Base-by-base conservation (phyloP, 1,140 invertebrate species). In the Maconellicoccus hirsutus region DNA sequence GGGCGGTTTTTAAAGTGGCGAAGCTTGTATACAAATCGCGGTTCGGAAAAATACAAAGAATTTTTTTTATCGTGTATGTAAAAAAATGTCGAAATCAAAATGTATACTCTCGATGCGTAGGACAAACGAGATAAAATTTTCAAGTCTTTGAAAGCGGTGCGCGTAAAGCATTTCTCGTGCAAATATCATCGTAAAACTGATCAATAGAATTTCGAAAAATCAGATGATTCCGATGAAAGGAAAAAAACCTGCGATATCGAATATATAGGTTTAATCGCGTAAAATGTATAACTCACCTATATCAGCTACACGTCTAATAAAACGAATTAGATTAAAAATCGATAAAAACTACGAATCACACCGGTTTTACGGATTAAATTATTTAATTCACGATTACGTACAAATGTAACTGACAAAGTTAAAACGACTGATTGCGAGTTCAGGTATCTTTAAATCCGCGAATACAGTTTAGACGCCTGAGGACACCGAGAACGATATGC, bases 261-360 rank as follows among this genome's bases (percentile, higher is more conserved):
- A n/a, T n/a, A n/a, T n/a, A n/a, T n/a, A n/a, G n/a, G n/a, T n/a
- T n/a, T n/a, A n/a, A n/a, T n/a, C n/a, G n/a, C n/a, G n/a, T n/a
- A n/a, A n/a, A n/a, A n/a, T n/a, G n/a, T n/a, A n/a, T n/a, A 52
- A 52, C 42, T 52, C 42, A 52, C 42, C 42, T 52, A 52, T 52
- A 52, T 52, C n/a, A n/a, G n/a, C n/a, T n/a, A n/a, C n/a, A n/a
- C n/a, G n/a, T n/a, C n/a, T n/a, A n/a, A n/a, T n/a, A n/a, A n/a
- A n/a, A n/a, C n/a, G n/a, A n/a, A n/a, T n/a, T n/a, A n/a, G n/a
- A n/a, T n/a, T n/a, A n/a, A n/a, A n/a, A 52, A 52, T 52, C 42
- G 42, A 52, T 16, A 3, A 52, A n/a, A n/a, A n/a, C n/a, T n/a
- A 19, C n/a, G n/a, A 52, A 52, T 52, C 42, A 19, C 42, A 52